A percentile compares a stretch with the other conserved stretches of the same genome.
These are phyloP conservation scores for Psilopsiagon aymara DNA, from an alignment of 2,113 vertebrate genomes.

Conservation along the genomic window DNA sequence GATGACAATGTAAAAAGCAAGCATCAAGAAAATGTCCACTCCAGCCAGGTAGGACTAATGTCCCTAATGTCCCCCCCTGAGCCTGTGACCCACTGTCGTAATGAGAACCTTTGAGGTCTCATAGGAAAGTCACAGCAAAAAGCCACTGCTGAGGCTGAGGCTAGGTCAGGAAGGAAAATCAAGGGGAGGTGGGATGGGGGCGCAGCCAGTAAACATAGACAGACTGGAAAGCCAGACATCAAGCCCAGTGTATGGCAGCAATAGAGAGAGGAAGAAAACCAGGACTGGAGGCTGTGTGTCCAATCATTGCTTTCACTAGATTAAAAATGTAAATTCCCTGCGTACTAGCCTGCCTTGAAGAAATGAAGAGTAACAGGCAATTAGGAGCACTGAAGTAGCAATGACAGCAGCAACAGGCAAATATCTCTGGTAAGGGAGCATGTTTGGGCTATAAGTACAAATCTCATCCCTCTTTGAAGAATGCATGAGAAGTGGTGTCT, in stretches of 20 bases:
- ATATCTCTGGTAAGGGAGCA: not conserved
- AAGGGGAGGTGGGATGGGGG: not conserved
- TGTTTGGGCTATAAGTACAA: not conserved
- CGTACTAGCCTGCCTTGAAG: not conserved
- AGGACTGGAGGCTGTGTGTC: not conserved
- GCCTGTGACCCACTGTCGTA: not conserved
- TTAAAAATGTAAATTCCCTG: slow-evolving; percentile 39
- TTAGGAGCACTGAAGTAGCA: not conserved
- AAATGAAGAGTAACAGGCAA: not conserved
- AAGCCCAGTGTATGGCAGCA: not conserved
- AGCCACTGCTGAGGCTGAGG: not conserved
- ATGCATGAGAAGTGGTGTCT: not conserved
- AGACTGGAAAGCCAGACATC: not conserved
- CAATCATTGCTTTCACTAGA: not conserved
- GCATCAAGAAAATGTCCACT: not conserved
- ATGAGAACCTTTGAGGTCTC: not conserved
- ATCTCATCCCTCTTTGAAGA: not conserved
- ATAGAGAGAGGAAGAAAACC: not conserved
- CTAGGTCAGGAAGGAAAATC: not conserved
- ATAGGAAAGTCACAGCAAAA: not conserved
- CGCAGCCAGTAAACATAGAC: not conserved
- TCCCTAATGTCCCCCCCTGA: not conserved
- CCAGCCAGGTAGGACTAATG: not conserved
- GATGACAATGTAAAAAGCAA: not conserved
- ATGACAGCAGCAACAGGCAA: not conserved